These are phyloP conservation scores for Callospermophilus lateralis DNA, from an alignment of 2,113 vertebrate genomes.

Conservation along the genomic window DNA sequence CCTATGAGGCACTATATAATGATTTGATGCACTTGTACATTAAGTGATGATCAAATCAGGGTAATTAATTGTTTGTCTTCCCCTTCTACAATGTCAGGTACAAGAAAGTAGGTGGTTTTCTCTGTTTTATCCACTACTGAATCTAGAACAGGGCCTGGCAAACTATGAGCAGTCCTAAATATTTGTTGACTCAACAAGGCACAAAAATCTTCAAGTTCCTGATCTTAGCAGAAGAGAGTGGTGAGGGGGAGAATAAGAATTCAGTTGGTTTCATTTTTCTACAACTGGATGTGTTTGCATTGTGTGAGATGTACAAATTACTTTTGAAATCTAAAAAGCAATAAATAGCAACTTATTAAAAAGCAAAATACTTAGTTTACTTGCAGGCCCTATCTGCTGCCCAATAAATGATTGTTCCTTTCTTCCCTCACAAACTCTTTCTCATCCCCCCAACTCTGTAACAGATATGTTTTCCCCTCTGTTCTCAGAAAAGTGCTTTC, in stretches of 20 bases:
- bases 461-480: not conserved
- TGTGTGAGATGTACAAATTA: not conserved
- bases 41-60: not conserved
- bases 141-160: not conserved
- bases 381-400: not conserved
- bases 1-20: not conserved
- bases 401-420: not conserved
- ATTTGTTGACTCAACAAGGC: not conserved
- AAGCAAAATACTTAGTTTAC: not conserved
- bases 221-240: not conserved
- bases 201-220: not conserved
- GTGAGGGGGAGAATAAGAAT: not conserved
- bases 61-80: not conserved
- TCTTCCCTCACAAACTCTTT: not conserved
- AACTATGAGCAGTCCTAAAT: not conserved
- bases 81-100: not conserved
- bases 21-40: not conserved
- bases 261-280: not conserved
- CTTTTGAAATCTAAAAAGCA: conserved; percentile 23
- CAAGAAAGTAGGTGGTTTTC: not conserved
- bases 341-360: conserved; percentile 3
- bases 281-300: not conserved
- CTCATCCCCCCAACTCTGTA: not conserved
- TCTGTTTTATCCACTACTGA: not conserved
- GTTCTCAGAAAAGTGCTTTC: not conserved